Evolutionary conservation across 1,140 invertebrate species (phyloP).

Genomic region (Atta cephalotes): DNA sequence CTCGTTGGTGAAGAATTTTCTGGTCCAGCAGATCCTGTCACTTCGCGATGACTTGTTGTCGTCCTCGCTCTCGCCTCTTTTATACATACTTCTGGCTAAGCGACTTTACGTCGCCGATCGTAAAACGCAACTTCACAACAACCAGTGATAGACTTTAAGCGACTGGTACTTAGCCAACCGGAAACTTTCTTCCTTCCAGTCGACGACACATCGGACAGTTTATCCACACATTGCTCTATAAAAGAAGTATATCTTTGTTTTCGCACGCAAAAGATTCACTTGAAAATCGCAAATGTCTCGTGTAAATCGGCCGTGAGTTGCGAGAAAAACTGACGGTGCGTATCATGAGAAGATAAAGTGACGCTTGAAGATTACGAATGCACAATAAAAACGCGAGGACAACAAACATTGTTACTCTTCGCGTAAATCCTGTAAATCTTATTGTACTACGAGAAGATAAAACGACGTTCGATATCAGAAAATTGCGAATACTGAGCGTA

Average conservation of each 20-base stretch:
- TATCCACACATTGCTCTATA: conserved; percentile 17
- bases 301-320: not conserved
- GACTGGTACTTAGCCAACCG: conserved; percentile 25
- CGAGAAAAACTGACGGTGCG: conserved; percentile 37
- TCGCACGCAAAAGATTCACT: not conserved
- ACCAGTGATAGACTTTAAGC: conserved; percentile 16
- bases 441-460: not conserved
- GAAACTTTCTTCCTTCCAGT: conserved; percentile 22
- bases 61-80: conserved; percentile 33
- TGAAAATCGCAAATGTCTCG: conserved; percentile 3
- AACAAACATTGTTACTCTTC: not conserved
- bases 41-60: conserved; percentile 51
- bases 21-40: conserved; percentile 55
- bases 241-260: conserved; percentile 27
- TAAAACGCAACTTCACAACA: not conserved
- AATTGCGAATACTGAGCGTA: not conserved
- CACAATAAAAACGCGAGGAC: not conserved
- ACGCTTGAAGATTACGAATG: conserved; percentile 21
- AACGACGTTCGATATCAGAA: not conserved
- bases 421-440: conserved; percentile 5
- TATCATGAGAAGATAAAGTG: conserved; percentile 25
- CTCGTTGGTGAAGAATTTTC: conserved; percentile 50
- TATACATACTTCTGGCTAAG: conserved; percentile 28
- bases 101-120: conserved; percentile 35
- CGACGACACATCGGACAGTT: conserved; percentile 17